Evolutionary conservation across 2,113 vertebrate genomes (phyloP), one percentile per base, ranked within the genome.

Genomic region (Bothrops jararaca): DNA sequence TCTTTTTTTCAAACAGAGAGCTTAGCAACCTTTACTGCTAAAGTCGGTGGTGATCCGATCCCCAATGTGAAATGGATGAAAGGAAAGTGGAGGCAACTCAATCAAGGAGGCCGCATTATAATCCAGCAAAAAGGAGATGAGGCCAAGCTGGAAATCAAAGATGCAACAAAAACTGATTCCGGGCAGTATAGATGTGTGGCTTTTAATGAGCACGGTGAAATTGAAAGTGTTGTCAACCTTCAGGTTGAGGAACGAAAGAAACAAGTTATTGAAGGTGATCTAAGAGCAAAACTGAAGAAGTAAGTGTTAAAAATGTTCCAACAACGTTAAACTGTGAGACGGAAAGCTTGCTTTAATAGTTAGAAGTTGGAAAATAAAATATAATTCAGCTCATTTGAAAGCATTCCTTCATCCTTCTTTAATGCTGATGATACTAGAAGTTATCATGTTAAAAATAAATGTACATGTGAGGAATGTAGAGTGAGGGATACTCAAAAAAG

Each of bases 21-120:
- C 15, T 98, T 98, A 2, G 99, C 99, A 93, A 99, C 97, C n/a
- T 99, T 99, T 96, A 98, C 98, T 90, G 99, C 99, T 90, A 99
- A 99, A 97, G 99, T 99, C 94, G 99, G 99, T 23, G 99, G 99
- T 8, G 99, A 99, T 94, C 99, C 99, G 7, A 98, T 99, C 96
- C 99, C 99, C 91, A 99, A 97, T 52, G 99, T 99, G 80, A 99
- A 99, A 95, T 99, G 99, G 99, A 98, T 99, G 96, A 99, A 99
- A 96, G 99, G 99, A 15, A 99, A 99, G 96, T 99, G 99, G 99
- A 98, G 99, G 85, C 99, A 99, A 69, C 96, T 99, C 91, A 99
- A 98, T 58, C 99, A 99, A n/a, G 99, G 99, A 34, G 99, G 99
- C 7, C 98, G 99, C 0, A 96, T 99, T 95, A 96, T 95, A 85